These are phyloP conservation scores for Aphaenogaster ashmeadi DNA, from an alignment of 1,140 invertebrate genomes.

Conservation along the genomic window DNA sequence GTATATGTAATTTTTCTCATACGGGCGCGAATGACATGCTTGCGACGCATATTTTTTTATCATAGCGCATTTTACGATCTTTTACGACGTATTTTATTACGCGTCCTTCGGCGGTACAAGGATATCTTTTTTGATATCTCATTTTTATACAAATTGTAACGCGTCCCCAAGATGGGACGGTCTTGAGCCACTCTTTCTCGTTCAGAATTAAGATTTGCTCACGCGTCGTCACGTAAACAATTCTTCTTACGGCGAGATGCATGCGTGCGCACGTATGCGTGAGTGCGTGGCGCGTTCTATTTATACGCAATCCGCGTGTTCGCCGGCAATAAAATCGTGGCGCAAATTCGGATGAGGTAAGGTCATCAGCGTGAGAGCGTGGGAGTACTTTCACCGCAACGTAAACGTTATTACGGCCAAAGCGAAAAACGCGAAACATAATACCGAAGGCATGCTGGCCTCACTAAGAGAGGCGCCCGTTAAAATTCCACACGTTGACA, in stretches of 20 bases:
- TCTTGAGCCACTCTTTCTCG: conserved; percentile 1
- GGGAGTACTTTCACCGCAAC: conserved; percentile 73
- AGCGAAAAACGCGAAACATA: conserved; percentile 65
- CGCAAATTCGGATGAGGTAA: conserved; percentile 70
- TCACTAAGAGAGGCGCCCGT: conserved; percentile 40
- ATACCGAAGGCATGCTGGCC: conserved; percentile 32
- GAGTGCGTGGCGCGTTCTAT: conserved; percentile 48
- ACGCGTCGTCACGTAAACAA: conserved; percentile 22
- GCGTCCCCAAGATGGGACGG: not conserved
- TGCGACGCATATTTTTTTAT: not conserved
- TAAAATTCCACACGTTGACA: conserved; percentile 72
- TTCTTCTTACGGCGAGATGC: conserved; percentile 36
- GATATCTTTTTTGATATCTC: not conserved
- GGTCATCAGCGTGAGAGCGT: conserved; percentile 65
- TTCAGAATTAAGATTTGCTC: conserved; percentile 51
- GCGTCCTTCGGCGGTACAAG: not conserved
- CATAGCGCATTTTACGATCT: not conserved
- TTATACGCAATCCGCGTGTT: conserved; percentile 61
- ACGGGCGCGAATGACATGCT: not conserved
- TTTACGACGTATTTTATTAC: not conserved
- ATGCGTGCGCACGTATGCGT: not conserved
- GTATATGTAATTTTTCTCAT: not conserved
- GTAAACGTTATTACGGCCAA: conserved; percentile 61
- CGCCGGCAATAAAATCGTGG: conserved; percentile 66
- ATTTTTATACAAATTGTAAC: conserved; percentile 26